These are phyloP conservation scores for Campoplex nolae DNA, from an alignment of 2,888 invertebrate species.

Conservation along the genomic window DNA sequence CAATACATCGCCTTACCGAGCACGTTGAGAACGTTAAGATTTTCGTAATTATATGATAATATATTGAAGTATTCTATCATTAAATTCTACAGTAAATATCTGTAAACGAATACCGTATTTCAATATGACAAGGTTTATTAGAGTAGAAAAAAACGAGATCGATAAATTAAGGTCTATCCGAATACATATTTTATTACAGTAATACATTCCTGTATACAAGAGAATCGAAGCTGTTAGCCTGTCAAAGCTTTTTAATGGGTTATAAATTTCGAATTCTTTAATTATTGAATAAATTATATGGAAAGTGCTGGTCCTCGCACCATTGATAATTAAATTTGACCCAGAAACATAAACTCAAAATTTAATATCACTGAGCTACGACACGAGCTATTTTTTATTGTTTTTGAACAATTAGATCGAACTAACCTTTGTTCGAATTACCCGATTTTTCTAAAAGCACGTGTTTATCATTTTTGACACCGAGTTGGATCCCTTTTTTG, in stretches of 20 bases:
- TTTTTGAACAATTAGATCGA: neutral
- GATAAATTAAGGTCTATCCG: neutral
- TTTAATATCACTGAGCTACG: neutral
- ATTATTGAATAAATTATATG: too few species aligned
- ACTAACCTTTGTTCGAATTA: too few species aligned
- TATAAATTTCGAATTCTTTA: neutral
- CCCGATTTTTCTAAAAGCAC: neutral
- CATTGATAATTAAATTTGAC: neutral
- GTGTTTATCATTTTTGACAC: neutral
- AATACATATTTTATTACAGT: neutral
- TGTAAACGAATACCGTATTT: neutral
- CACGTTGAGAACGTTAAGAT: slow-evolving; percentile 28
- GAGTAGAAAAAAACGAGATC: neutral
- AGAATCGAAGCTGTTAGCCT: neutral
- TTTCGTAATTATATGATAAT: slow-evolving; percentile 27
- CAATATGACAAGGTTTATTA: neutral
- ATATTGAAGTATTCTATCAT: slow-evolving; percentile 5
- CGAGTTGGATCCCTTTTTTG: neutral
- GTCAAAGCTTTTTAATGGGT: neutral
- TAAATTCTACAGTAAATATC: neutral
- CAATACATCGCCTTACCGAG: slow-evolving; percentile 19
- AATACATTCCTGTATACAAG: neutral
- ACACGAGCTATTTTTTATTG: neutral
- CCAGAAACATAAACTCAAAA: neutral
- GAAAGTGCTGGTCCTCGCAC: neutral